Evolutionary conservation across 1,140 invertebrate species (phyloP), one percentile per base, ranked within the genome.

Genomic region (Stegodyphus dumicola): DNA sequence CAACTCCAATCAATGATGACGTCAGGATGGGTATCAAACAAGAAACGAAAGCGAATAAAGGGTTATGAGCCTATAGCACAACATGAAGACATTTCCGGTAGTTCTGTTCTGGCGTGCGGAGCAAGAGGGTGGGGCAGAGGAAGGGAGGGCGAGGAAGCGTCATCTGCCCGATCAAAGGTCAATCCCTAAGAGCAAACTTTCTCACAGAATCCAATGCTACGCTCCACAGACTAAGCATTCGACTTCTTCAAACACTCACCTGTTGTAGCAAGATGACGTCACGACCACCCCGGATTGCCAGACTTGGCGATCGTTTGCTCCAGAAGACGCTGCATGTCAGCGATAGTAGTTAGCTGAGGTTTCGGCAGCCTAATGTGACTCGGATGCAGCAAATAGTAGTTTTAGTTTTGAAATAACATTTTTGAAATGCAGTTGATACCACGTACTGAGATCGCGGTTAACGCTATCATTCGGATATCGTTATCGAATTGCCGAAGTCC

Each of bases 81-180:
- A 71, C 53, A 81, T 65, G 67, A 73, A 60, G 78, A 81, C 70
- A 81, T 81, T 81, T 81, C 78, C 78, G 78, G 78, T 73, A 73
- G 67, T 60, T 48, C 67, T 69, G 60, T 81, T 73, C 48, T 13
- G 33, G 66, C 17, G 77, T 48, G 15, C 52, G 53, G 77, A 52
- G 54, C 7, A 49, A 48, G 54, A 6, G 48, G 64, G 10, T 33
- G 69, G 69, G n/a, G 78, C 60, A 15, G 66, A 17, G 66, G 33
- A 7, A 18, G 17, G 66, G 9, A 67, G 51, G 53, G 65, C 7
- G n/a, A 17, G 52, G 6, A 49, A 49, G 17, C 67, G 64, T 81
- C 78, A 73, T 73, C 78, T 81, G 78, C 67, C 67, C 78, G 78
- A 81, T 81, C 78, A 81, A 81, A 81, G 78, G 78, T 81, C 78